Evolutionary conservation across 2,113 vertebrate genomes (phyloP), one percentile per base, ranked within the genome.

Genomic region (Felis catus): DNA sequence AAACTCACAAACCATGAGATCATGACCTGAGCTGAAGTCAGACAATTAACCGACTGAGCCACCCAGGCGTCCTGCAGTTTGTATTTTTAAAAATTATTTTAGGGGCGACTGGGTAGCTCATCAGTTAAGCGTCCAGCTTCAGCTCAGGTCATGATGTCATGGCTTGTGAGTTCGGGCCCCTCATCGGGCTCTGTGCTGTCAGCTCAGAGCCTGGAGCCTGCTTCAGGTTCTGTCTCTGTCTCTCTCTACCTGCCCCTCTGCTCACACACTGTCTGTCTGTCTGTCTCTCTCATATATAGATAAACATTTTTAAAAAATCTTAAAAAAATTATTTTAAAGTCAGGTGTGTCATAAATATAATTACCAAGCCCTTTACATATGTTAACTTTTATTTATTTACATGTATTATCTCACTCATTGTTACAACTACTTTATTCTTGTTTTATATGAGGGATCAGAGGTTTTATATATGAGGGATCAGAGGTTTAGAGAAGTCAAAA

Each of bases 311-410:
- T 19, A 0, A 55, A 55, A 55, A 45, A 45, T 45, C 45, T 45
- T 45, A 45, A 45, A 73, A 65, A 91, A 89, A 76, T 70, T 96
- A 73, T 94, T 94, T 95, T 81, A 39, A 89, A 96, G 73, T 55
- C 29, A 51, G 1, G 3, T 96, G 0, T 95, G 58, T 93, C 51
- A 83, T 94, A 95, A 79, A 89, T 88, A 83, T 14, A 87, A 74
- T 29, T 95, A 33, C 27, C 84, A 18, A 66, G 27, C 29, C 23
- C 39, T 95, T 88, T 89, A 74, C 48, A 58, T 58, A 55, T 74
- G 51, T 61, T 80, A 55, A 41, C 27, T 73, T 71, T 71, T 76
- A 5, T 78, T 88, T 74, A 51, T 53, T 96, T 94, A 63, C 7
- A 33, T 93, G 39, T 39, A 25, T 94, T 88, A 3, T 65, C 21